Base-by-base conservation (phyloP, 2,888 invertebrate species). In the Andrena camellia region DNA sequence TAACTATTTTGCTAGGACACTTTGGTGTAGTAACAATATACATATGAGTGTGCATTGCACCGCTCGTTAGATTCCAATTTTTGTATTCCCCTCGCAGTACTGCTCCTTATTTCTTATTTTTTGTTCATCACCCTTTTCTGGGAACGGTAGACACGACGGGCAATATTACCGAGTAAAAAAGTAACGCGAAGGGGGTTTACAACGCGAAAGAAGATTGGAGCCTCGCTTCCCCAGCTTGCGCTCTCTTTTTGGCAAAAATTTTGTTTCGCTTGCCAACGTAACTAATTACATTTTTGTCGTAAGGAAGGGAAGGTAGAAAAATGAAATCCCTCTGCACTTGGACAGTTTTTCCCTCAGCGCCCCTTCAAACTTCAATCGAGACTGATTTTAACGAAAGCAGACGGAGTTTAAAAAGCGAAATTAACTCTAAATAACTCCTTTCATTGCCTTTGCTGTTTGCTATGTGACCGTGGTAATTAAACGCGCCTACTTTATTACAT, bases 241-340 rank as follows among this genome's bases (percentile, higher is more conserved):
- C 35, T 26, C 52, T 29, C 20, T 69, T 68, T 70, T 59, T 74
- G 23, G 60, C n/a, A 75, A 70, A 70, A 83, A 60, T 74, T 83
- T 64, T 70, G 69, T 86, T 89, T 71, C 66, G 71, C 35, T 54
- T 74, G 63, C 31, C 10, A 76, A 20, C 66, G 50, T 23, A 70
- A 78, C 85, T 86, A 86, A 86, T 86, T 86, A 84, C 74, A 86
- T 76, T 75, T 79, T 78, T 48, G 76, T 72, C 72, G 57, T 64
- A 66, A 77, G 48, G 67, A 71, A 17, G 8, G 52, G 8, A 52
- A 72, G 48, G 48, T 59, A 60, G 57, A 68, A 68, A 57, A 83
- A 76, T 76, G 77, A 71, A 81, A 81, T 17, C 48, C 48, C 29
- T 31, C 26, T 17, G 42, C 26, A 33, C 29, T 66, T 60, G 50